Evolutionary conservation across 2,797 vertebrate genomes (phyloP), one percentile per base, ranked within the genome.

Genomic region (Synanceia verrucosa): DNA sequence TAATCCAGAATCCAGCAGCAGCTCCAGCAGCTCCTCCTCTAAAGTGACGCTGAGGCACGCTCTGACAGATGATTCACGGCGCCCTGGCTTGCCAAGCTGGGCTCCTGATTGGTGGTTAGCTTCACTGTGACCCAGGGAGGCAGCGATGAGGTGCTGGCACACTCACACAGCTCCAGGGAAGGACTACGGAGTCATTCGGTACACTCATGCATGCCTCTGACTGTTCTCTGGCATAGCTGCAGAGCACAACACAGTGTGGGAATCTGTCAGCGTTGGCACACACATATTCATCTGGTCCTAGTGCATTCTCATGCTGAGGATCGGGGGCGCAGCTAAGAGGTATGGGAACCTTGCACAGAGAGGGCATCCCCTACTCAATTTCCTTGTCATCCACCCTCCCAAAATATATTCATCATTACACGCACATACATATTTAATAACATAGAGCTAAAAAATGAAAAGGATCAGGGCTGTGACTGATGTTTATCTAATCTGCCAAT

Each of bases 51-150:
- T 12, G 79, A 82, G 77, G 63, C 78, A 81, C 61, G 55, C 75
- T 76, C 82, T 80, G 82, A 85, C 85, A 62, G 73, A 91, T 90
- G 90, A 93, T 88, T 93, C 92, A 91, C 72, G 71, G 52, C n/a
- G 51, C 74, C 78, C 73, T 69, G 84, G 88, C 91, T 84, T 88
- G 80, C 79, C n/a, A 68, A 79, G 69, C 72, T 37, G 0, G 39
- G 63, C 78, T 73, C 68, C 88, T 86, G 86, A 91, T 91, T 91
- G 91, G 92, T 73, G 70, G 44, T 57, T 59, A 77, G 88, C 81
- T 86, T 41, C 1, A 65, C 84, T 62, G 66, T 86, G 86, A 90
- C 89, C 90, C 84, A 80, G 71, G 66, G 81, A 89, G 72, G 80
- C 73, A 70, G 88, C 8, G 79, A 82, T 77, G 88, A 88, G 87